Evolutionary conservation across 2,888 invertebrate species (phyloP).

Genomic region (Keiferia lycopersicella): DNA sequence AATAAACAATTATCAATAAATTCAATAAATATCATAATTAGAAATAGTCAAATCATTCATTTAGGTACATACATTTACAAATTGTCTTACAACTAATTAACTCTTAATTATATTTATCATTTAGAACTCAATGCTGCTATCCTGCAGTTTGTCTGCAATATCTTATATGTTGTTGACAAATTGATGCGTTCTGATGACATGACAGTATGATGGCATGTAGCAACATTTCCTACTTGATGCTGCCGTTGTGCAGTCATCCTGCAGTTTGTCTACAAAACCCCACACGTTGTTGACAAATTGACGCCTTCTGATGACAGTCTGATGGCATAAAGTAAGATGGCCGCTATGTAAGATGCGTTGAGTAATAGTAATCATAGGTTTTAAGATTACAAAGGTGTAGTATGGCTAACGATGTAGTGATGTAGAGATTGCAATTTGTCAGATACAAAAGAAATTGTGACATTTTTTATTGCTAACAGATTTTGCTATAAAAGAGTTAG

Average conservation of each 20-base stretch:
- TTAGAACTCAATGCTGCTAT: no score
- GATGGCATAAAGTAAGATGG: not conserved
- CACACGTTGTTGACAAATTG: not conserved
- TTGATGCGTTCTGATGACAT: not conserved
- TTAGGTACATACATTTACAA: no score
- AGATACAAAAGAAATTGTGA: not conserved
- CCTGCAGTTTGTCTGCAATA: no score
- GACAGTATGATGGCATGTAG: not conserved
- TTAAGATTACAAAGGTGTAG: not conserved
- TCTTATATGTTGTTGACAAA: not conserved
- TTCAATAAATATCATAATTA: no score
- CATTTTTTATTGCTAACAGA: not conserved
- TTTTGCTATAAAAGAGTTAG: no score
- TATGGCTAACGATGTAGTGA: not conserved
- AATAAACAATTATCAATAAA: no score
- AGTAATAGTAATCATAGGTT: not conserved
- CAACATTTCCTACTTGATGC: not conserved
- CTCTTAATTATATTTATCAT: no score
- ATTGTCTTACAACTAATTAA: no score
- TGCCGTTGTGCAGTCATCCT: not conserved
- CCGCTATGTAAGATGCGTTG: conserved; percentile 5
- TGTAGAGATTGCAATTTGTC: not conserved
- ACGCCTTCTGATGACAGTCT: not conserved
- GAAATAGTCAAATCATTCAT: no score
- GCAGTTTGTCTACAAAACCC: not conserved